Evolutionary conservation across 2,888 invertebrate genomes (phyloP).

Genomic region (Diabrotica balteata): DNA sequence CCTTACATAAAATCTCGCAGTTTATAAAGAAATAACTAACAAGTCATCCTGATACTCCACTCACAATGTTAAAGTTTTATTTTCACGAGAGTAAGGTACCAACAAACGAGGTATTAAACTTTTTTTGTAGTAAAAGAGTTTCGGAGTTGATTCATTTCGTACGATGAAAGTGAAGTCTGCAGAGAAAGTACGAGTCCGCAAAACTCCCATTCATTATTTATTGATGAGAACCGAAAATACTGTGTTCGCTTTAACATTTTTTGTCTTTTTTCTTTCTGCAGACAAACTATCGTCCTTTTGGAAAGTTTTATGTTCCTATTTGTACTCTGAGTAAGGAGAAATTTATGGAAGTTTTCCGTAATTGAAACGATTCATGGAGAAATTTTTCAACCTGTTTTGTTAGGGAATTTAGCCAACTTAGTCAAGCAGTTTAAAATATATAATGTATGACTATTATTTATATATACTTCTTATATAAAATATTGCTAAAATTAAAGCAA

Average conservation of each 20-base stretch:
- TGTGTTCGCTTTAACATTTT: constrained; percentile 32
- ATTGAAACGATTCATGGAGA: constrained; percentile 20
- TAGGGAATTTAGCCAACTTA: no score
- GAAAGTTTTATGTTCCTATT: constrained; percentile 26
- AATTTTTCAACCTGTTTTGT: constrained; percentile 17
- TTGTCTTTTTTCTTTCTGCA: constrained; percentile 38
- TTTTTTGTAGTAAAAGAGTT: constrained; percentile 35
- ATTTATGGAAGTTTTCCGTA: constrained; percentile 30
- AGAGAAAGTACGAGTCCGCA: constrained; percentile 38
- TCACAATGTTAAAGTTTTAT: constrained; percentile 16
- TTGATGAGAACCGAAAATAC: constrained; percentile 46
- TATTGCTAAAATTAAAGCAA: no score
- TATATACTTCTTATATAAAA: no score
- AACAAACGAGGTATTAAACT: constrained; percentile 41
- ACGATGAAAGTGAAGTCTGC: constrained; percentile 42
- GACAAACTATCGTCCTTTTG: constrained; percentile 37
- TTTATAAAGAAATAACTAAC: no score
- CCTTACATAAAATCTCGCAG: no score
- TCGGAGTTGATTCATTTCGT: constrained; percentile 46
- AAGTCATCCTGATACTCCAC: neutral
- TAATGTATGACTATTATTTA: no score
- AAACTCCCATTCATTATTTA: constrained; percentile 48
- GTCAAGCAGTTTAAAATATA: no score
- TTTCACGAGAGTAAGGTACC: constrained; percentile 27
- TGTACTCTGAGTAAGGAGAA: constrained; percentile 13